phyloP scores from a whole-genome alignment of 2,797 vertebrate genomes.

The Oryzias sinensis region DNA sequence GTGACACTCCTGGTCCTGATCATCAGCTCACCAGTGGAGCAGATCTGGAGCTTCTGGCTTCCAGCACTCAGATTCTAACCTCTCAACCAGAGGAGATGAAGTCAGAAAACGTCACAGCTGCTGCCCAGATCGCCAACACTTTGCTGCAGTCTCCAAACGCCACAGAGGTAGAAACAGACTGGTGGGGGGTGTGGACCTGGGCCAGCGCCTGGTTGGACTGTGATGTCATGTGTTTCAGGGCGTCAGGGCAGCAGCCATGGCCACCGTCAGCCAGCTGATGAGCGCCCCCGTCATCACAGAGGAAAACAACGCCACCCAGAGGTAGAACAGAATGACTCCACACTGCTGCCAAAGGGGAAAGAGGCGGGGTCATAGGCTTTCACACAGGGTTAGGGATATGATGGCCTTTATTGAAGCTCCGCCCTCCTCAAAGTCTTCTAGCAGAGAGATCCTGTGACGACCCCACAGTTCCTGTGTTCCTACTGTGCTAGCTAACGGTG shows the following conservation, averaged over 20 bases:
- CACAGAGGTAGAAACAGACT: background rate
- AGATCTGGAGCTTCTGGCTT: background rate
- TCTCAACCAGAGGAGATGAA: background rate
- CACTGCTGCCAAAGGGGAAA: background rate
- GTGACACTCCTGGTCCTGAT: background rate
- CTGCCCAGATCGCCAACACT: background rate
- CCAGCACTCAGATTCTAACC: background rate
- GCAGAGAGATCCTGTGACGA: too few relatives aligned
- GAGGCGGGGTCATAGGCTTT: background rate
- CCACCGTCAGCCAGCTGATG: conserved; percentile 68
- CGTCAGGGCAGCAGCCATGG: conserved; percentile 42
- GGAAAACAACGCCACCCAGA: conserved; percentile 22
- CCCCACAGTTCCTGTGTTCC: too few relatives aligned
- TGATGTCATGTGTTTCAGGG: conserved; percentile 29
- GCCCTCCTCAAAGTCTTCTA: too few relatives aligned
- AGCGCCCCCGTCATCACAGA: background rate
- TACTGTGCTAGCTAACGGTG: too few relatives aligned
- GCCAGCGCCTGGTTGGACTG: background rate
- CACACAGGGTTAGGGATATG: background rate
- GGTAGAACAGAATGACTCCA: conserved; percentile 17
- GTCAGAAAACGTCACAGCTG: background rate
- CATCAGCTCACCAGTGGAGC: background rate
- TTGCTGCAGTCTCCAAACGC: background rate
- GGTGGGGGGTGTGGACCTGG: too few relatives aligned
- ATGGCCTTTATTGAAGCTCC: too few relatives aligned